A percentile compares a stretch with the other conserved stretches of the same genome.
These are phyloP conservation scores for Oreochromis niloticus DNA, from an alignment of 2,113 vertebrate genomes.

Conservation along the genomic window DNA sequence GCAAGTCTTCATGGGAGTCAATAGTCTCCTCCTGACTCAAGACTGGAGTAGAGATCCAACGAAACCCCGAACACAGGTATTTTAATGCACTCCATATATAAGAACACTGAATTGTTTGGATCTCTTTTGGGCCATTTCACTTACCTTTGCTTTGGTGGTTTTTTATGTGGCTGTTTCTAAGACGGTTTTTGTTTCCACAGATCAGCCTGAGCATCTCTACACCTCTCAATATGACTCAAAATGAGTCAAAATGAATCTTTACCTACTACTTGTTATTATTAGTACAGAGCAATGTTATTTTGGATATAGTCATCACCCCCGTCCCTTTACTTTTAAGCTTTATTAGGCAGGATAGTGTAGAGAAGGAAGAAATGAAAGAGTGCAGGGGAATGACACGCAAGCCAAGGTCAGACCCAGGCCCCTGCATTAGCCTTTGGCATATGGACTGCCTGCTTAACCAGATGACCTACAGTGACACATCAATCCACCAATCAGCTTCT, in stretches of 20 bases:
- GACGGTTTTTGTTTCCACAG: background rate
- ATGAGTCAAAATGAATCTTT: background rate
- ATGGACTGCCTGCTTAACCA: background rate
- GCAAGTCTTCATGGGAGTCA: background rate
- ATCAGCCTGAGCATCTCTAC: background rate
- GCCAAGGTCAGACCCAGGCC: background rate
- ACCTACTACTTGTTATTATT: background rate
- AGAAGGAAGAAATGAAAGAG: background rate
- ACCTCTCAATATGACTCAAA: background rate
- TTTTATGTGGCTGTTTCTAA: background rate
- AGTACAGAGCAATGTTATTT: background rate
- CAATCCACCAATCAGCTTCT: background rate
- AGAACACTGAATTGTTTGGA: background rate
- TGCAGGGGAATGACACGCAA: background rate
- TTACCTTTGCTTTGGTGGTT: background rate
- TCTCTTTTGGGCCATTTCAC: background rate
- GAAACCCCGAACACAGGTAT: background rate
- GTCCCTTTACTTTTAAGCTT: background rate
- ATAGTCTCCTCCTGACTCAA: background rate
- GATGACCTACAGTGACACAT: background rate
- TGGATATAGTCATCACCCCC: background rate
- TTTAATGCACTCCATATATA: background rate
- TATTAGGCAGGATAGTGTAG: background rate
- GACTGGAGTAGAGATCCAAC: background rate
- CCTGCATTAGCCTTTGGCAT: background rate